Base-by-base conservation (phyloP, 2,888 invertebrate species). In the Liposcelis brunnea region DNA sequence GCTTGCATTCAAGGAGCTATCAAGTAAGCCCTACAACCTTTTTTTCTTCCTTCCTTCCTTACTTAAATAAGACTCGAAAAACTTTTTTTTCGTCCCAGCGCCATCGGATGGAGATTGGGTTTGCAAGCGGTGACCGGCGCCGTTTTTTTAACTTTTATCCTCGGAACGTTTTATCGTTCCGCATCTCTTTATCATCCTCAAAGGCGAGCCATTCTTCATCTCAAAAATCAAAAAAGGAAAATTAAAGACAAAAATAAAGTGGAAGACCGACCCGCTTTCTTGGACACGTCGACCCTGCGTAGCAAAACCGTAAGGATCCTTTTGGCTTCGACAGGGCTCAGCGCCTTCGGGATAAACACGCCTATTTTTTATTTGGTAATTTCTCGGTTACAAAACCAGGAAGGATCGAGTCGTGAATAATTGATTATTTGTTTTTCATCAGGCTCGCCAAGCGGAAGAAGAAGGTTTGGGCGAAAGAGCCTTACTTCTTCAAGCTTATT, bases 171-270 rank as follows among this genome's bases (percentile, higher is more conserved):
- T 65, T 89, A 87, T 65, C 76, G 89, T 26, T 86, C 86, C 5
- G 86, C 87, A 0, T 85, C 86, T 0, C 68, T 89, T 7, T 89
- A 89, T 63, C 87, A 89, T 60, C 87, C 87, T 0, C 84, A 87
- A 59, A 64, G 87, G 48, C 70, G 86, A 49, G 87, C 86, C 48
- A 87, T 89, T 55, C 69, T 89, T 36, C 87, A 89, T 61, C 74
- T 89, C 56, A 89, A 87, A 64, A 86, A 84, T 63, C 86, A 87
- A 61, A 84, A 85, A 59, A 68, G 81, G 50, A 83, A 82, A 63
- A 77, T 82, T 68, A 81, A 83, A 61, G 66, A 65, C 51, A 63
- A 65, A 49, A 81, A 75, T 58, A 79, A 79, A 55, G 59, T 67
- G 33, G 82, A 84, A 54, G 85, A 85, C 55, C 74, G 79, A 50